Percentiles rank a stretch among this genome's conserved stretches.
These are phyloP conservation scores for Phorcus lineatus DNA, from an alignment of 2,888 invertebrate species.

Conservation along the genomic window DNA sequence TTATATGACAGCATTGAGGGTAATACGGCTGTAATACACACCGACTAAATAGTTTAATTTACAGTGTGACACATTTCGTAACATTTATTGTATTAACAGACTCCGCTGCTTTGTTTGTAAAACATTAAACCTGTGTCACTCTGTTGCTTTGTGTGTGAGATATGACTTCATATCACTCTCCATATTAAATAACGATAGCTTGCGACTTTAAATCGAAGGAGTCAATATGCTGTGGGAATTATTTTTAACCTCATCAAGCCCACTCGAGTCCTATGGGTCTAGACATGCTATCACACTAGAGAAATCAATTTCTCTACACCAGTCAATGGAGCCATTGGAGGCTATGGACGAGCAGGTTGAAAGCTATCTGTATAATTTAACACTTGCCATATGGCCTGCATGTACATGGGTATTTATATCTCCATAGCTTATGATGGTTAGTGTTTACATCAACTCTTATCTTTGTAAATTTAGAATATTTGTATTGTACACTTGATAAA, in stretches of 20 bases:
- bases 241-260: background rate
- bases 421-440: background rate
- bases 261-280: background rate
- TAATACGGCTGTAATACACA: background rate
- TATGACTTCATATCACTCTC: too few relatives aligned
- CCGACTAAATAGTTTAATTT: background rate
- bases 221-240: background rate
- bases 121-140: too few relatives aligned
- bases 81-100: too few relatives aligned
- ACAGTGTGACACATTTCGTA: too few relatives aligned
- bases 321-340: constrained; percentile 5
- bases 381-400: background rate
- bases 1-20: background rate
- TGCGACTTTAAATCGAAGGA: too few relatives aligned
- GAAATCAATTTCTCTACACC: background rate
- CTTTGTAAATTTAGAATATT: too few relatives aligned
- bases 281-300: background rate
- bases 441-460: background rate
- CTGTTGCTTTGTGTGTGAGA: too few relatives aligned
- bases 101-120: too few relatives aligned
- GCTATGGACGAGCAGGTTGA: background rate
- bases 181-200: too few relatives aligned
- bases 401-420: background rate
- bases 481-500: too few relatives aligned
- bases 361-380: constrained; percentile 5